Conservation (phyloP, 2,113 vertebrate genomes). For the Ictalurus punctatus region DNA sequence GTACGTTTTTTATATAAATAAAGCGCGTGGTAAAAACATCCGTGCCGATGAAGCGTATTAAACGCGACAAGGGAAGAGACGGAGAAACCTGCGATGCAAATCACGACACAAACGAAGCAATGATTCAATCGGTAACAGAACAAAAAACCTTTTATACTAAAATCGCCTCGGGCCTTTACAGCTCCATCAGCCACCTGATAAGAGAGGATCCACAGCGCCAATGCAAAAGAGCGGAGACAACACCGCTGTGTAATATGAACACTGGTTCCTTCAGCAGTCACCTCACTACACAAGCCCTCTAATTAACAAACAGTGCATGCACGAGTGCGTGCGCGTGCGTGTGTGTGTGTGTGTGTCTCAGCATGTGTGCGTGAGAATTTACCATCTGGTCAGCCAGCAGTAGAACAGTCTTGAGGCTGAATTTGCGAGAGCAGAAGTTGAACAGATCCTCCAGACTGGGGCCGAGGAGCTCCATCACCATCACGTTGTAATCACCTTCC, state of each 20-base stretch:
- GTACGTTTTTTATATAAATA: not conserved
- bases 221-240: constrained; percentile 34
- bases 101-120: constrained; percentile 20
- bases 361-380: constrained; percentile 57
- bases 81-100: constrained; percentile 8
- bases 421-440: constrained; percentile 97
- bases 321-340: not conserved
- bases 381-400: constrained; percentile 98
- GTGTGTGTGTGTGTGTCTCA: constrained; percentile 22
- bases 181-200: constrained; percentile 10
- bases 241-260: not conserved
- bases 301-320: not conserved
- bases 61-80: not conserved
- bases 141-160: constrained; percentile 10
- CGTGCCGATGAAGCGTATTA: not conserved
- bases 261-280: constrained; percentile 6
- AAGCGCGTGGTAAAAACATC: not conserved
- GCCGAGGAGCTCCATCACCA: constrained; percentile 97
- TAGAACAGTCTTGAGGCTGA: constrained; percentile 95
- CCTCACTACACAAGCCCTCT: constrained; percentile 3
- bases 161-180: not conserved
- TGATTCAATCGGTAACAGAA: not conserved
- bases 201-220: not conserved
- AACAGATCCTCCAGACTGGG: constrained; percentile 97
- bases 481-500: constrained; percentile 96